These are phyloP conservation scores for Cyanoramphus novaezelandiae DNA, from an alignment of 2,113 vertebrate species.

Conservation along the genomic window DNA sequence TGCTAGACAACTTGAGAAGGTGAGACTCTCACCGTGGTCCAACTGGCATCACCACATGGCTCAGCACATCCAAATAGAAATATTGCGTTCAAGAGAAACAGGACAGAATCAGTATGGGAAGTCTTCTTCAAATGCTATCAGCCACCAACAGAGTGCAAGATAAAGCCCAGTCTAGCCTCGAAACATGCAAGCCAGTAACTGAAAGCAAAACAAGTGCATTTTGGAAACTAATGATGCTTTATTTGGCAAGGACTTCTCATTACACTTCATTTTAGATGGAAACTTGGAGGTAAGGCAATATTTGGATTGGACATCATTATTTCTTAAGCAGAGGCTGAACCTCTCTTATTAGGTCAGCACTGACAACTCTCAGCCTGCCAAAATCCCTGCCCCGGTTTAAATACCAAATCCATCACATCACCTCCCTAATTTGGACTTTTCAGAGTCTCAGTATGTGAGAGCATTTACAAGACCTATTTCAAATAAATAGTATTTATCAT, in stretches of 20 bases:
- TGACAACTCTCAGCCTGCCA: background rate
- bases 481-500: background rate
- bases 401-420: background rate
- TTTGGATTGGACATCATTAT: background rate
- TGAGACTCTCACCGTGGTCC: background rate
- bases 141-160: background rate
- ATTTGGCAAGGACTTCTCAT: conserved; percentile 19
- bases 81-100: background rate
- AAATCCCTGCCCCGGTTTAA: background rate
- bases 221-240: conserved; percentile 29
- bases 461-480: background rate
- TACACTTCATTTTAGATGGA: background rate
- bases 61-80: background rate
- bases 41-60: background rate
- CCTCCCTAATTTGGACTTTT: background rate
- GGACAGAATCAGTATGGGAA: background rate
- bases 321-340: background rate
- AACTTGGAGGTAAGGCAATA: conserved; percentile 20
- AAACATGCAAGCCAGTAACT: background rate
- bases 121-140: background rate
- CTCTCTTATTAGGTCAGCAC: background rate
- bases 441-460: background rate
- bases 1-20: background rate
- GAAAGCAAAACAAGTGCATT: conserved; percentile 24
- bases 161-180: background rate